Base-by-base conservation (phyloP, 2,888 invertebrate species). In the Apodemia mormo region DNA sequence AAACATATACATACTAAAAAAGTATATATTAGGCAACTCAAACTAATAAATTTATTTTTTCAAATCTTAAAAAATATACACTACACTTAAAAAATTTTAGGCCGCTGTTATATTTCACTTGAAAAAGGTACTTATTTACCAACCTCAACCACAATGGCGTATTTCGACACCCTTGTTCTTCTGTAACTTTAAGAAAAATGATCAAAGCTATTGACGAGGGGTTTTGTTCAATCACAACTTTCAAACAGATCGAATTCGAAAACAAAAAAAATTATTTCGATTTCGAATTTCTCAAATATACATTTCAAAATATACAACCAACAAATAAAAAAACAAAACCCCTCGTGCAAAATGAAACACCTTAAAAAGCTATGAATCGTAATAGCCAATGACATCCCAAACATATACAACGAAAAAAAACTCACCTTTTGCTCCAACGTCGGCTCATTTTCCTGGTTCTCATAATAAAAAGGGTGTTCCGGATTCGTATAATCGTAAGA, bases 401-500 rank as follows among this genome's bases (percentile, higher is more conserved):
- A 49, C 30, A 40, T 37, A 22, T 29, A 33, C n/a, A 68, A 30
- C 10, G 10, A 33, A 40, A 43, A 29, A 65, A 61, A 64, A 75
- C 84, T 73, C 33, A 96, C 96, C 95, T 97, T 96, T 83, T 98
- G 97, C 74, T 97, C 95, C 73, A 95, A 88, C 4, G 95, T 95
- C 0, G 99, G 98, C 81, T 96, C 96, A 75, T 95, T 94, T 8
- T 95, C 95, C 1, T 92, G 92, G 68, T 94, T 90, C 76, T 96
- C 96, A 72, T 91, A 94, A 87, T 96, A 99, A 87, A 96, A 96
- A 0, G 98, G 98, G 77, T 95, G 94, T 49, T 95, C 94, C 0
- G 95, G 94, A 71, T 95, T 95, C 0, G 96, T 97, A 86, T 99
- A 98, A 82, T 98, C 97, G 82, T 97, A 97, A 1, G 95, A 95